Percentiles rank a stretch among this genome's conserved stretches.
Conservation (phyloP, 2,113 vertebrate species). For the Trichechus manatus region DNA sequence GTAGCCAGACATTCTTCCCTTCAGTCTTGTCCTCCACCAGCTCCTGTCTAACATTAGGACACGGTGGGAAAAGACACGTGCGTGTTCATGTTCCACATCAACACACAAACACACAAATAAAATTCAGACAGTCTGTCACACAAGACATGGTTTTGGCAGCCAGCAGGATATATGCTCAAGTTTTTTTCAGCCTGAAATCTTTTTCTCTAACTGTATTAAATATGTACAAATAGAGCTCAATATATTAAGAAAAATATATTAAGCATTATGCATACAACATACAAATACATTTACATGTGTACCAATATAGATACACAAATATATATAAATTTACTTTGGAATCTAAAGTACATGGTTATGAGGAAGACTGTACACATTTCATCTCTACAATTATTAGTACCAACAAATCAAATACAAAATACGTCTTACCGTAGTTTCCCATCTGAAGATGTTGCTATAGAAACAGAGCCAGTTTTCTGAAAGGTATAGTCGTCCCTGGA, state of each 20-base stretch:
- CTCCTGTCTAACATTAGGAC: constrained; percentile 20
- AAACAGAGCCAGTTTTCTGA: constrained; percentile 96
- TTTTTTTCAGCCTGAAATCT: constrained; percentile 45
- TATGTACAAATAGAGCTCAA: constrained; percentile 18
- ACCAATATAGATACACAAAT: constrained; percentile 10
- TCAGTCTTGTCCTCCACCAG: not conserved
- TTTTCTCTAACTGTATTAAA: constrained; percentile 52
- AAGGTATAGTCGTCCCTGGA: constrained; percentile 96
- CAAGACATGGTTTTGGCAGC: constrained; percentile 47
- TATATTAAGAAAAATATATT: constrained; percentile 62
- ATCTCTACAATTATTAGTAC: constrained; percentile 50
- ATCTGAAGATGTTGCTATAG: constrained; percentile 96
- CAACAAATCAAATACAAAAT: constrained; percentile 65
- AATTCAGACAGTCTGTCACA: constrained; percentile 48
- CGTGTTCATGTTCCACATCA: constrained; percentile 9
- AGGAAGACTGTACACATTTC: not conserved
- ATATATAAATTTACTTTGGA: constrained; percentile 42
- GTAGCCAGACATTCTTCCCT: not conserved
- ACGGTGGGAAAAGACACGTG: constrained; percentile 26
- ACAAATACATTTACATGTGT: not conserved
- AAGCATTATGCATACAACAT: not conserved
- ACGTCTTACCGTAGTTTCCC: constrained; percentile 93
- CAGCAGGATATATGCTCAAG: not conserved
- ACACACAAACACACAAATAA: constrained; percentile 30
- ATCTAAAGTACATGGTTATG: constrained; percentile 43